Evolutionary conservation across 2,888 invertebrate genomes (phyloP).

Genomic region (Cephus spinipes): DNA sequence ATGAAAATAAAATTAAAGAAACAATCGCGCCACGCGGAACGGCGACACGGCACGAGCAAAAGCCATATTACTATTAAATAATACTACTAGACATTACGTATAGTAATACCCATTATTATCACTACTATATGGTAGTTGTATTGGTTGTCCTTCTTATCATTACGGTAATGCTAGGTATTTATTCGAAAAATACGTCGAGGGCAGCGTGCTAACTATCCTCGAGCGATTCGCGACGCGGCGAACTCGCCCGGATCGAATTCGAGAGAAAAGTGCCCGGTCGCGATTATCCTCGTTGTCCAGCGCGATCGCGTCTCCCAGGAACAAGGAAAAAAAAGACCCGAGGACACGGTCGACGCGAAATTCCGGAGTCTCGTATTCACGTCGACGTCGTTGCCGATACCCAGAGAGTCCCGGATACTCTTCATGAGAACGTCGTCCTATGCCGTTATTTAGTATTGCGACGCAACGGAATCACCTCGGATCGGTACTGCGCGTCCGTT

Average conservation of each 20-base stretch:
- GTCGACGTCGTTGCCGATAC: background rate
- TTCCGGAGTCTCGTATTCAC: background rate
- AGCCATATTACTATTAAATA: constrained; percentile 33
- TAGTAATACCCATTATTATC: constrained; percentile 61
- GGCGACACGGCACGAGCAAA: constrained; percentile 21
- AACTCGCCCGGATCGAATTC: background rate
- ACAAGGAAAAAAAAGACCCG: background rate
- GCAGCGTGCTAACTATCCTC: constrained; percentile 52
- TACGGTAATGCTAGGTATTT: constrained; percentile 56
- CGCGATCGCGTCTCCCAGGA: background rate
- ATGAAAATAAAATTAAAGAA: constrained; percentile 31
- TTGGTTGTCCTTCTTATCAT: constrained; percentile 59
- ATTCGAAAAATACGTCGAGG: constrained; percentile 48
- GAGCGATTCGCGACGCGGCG: constrained; percentile 32
- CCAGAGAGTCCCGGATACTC: background rate
- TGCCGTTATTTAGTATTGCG: background rate
- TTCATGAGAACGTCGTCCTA: background rate
- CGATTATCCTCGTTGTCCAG: background rate
- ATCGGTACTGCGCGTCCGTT: background rate
- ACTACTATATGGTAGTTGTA: constrained; percentile 56
- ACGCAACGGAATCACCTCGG: background rate
- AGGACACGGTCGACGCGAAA: background rate
- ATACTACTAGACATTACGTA: constrained; percentile 59
- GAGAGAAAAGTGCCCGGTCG: background rate
- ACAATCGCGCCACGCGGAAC: constrained; percentile 19